Conservation (phyloP, 2,888 invertebrate genomes). For the Pyrochroa serraticornis region DNA sequence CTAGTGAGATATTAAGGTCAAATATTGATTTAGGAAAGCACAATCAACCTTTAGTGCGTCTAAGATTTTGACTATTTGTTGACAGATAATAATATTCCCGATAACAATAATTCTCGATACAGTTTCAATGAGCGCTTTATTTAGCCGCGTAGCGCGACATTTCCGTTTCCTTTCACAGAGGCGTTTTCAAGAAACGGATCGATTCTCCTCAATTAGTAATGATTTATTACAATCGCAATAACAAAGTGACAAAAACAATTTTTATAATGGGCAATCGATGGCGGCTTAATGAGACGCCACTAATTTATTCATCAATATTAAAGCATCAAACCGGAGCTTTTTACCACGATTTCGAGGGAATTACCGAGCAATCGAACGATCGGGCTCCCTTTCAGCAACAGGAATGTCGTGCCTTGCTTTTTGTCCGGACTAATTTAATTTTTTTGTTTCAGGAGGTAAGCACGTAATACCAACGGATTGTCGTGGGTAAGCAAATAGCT, state of each 20-base stretch:
- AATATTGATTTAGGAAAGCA: slow-evolving; percentile 48
- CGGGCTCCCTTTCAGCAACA: background rate
- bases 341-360: background rate
- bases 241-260: slow-evolving; percentile 47
- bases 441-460: slow-evolving; percentile 55
- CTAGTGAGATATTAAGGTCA: slow-evolving; percentile 45
- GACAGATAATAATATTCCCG: slow-evolving; percentile 41
- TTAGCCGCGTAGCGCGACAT: slow-evolving; percentile 15
- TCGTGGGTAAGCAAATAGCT: slow-evolving; percentile 55
- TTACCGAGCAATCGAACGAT: background rate
- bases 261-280: slow-evolving; percentile 46
- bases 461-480: slow-evolving; percentile 27
- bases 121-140: slow-evolving; percentile 26
- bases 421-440: slow-evolving; percentile 9
- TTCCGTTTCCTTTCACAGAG: slow-evolving; percentile 9
- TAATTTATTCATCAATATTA: slow-evolving; percentile 31
- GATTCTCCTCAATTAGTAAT: slow-evolving; percentile 24
- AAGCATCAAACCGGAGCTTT: slow-evolving; percentile 1
- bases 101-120: slow-evolving; percentile 39
- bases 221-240: slow-evolving; percentile 37
- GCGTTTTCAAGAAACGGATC: slow-evolving; percentile 13
- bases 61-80: slow-evolving; percentile 44
- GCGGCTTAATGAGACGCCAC: slow-evolving; percentile 36
- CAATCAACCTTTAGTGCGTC: slow-evolving; percentile 43
- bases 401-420: background rate